Conservation (phyloP, 2,113 vertebrate genomes). For the Oncorhynchus nerka region DNA sequence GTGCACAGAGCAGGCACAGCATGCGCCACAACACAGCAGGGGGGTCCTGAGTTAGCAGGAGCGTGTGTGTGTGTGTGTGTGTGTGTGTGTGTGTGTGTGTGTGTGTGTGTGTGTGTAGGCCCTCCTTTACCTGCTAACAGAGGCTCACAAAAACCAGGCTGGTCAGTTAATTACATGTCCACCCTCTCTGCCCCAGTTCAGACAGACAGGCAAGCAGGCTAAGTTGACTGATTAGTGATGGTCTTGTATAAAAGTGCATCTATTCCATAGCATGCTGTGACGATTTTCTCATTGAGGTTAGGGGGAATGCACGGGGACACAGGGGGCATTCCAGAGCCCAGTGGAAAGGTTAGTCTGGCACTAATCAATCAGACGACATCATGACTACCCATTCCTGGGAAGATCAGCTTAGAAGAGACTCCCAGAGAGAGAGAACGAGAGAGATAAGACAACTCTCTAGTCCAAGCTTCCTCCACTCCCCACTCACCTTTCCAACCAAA, state of each 20-base stretch:
- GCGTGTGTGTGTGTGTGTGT: no score
- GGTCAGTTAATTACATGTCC: not conserved
- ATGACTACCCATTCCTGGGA: not conserved
- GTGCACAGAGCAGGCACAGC: slow-evolving; percentile 43
- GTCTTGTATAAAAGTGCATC: not conserved
- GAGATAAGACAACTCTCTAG: not conserved
- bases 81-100: slow-evolving; percentile 21
- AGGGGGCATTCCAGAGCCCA: not conserved
- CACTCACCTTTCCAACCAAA: slow-evolving; percentile 48
- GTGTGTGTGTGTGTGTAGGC: slow-evolving; percentile 15
- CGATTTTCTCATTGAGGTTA: not conserved
- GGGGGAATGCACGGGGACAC: not conserved
- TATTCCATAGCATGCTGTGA: not conserved
- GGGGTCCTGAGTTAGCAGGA: slow-evolving; percentile 34
- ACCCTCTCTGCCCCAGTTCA: not conserved
- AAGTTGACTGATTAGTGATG: not conserved
- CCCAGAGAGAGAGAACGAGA: slow-evolving; percentile 12
- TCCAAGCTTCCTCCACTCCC: not conserved
- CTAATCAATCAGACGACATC: not conserved
- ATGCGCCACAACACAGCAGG: slow-evolving; percentile 49
- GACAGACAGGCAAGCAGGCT: not conserved
- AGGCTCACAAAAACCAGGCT: not conserved
- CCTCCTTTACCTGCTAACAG: not conserved
- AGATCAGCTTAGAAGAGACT: no score
- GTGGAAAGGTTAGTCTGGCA: not conserved